A percentile compares a stretch with the other conserved stretches of the same genome.
These are phyloP conservation scores for Pygocentrus nattereri DNA, from an alignment of 2,797 vertebrate genomes.

Conservation along the genomic window DNA sequence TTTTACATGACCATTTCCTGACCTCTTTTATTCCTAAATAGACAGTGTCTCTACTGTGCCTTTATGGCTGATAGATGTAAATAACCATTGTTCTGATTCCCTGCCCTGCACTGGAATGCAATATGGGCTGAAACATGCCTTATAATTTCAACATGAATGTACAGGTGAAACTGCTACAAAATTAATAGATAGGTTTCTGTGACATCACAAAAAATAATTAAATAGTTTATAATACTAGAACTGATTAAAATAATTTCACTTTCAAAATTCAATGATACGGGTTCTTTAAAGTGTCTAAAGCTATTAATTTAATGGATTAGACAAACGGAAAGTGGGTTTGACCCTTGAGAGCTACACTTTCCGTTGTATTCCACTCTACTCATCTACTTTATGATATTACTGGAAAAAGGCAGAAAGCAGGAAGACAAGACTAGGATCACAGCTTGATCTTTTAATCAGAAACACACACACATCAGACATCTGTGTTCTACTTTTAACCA, in stretches of 20 bases:
- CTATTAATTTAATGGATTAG: constrained; percentile 69
- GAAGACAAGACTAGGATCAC: constrained; percentile 46
- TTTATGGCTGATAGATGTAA: neutral
- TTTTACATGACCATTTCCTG: neutral
- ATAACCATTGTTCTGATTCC: neutral
- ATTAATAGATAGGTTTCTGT: neutral
- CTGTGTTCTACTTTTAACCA: neutral
- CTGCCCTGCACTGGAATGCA: neutral
- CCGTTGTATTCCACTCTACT: constrained; percentile 24
- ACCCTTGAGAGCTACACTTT: constrained; percentile 56
- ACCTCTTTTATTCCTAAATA: too few species aligned
- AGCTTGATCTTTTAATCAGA: constrained; percentile 66
- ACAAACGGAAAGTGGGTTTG: constrained; percentile 55
- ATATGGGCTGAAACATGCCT: neutral
- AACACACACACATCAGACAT: constrained; percentile 52
- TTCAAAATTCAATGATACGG: neutral
- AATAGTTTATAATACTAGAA: too few species aligned
- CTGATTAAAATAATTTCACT: too few species aligned
- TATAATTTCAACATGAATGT: neutral
- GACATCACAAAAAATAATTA: neutral
- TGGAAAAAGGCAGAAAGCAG: neutral
- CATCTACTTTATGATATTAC: neutral
- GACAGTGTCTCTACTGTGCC: neutral
- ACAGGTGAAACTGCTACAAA: neutral
- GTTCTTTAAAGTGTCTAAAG: constrained; percentile 58